A percentile compares a stretch with the other conserved stretches of the same genome.
phyloP scores from a whole-genome alignment of 2,797 vertebrate genomes.

The Sandelia bainsii region DNA sequence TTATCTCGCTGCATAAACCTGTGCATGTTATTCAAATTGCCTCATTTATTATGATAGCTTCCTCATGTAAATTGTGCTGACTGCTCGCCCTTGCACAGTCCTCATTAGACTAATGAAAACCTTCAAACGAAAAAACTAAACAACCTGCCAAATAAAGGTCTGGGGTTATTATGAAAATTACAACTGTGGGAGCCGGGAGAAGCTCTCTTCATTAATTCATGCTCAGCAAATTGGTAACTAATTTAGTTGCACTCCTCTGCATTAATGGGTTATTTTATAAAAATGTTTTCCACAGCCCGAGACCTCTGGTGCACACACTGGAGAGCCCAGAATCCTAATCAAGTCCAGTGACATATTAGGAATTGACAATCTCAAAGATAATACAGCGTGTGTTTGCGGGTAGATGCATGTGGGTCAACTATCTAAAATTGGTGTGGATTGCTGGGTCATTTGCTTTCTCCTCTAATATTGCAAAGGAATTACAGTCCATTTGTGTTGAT shows the following conservation, averaged over 20 bases:
- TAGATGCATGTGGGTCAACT: constrained; percentile 69
- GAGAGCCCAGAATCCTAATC: constrained; percentile 99
- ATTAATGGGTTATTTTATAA: constrained; percentile 99
- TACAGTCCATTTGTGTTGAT: constrained; percentile 76
- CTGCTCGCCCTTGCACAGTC: constrained; percentile 99
- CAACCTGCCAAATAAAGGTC: constrained; percentile 99
- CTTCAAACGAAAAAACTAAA: constrained; percentile 99
- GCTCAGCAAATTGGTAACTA: constrained; percentile 99
- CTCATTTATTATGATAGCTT: constrained; percentile 99
- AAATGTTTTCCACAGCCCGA: constrained; percentile 99
- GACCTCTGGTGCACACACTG: constrained; percentile 98
- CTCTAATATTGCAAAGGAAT: constrained; percentile 66
- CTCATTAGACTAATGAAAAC: constrained; percentile 99
- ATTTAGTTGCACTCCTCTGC: constrained; percentile 99
- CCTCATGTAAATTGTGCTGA: constrained; percentile 99
- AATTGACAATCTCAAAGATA: constrained; percentile 99
- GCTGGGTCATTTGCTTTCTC: constrained; percentile 72
- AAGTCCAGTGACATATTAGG: constrained; percentile 99
- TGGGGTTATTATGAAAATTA: constrained; percentile 99
- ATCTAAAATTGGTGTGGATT: constrained; percentile 62
- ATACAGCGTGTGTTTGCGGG: constrained; percentile 79
- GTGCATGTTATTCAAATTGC: constrained; percentile 99
- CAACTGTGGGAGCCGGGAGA: constrained; percentile 99
- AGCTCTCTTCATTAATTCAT: constrained; percentile 99
- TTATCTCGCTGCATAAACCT: constrained; percentile 99